Evolutionary conservation across 53 echinoderm and acorn worm genomes (phyloP).

Genomic region (Actinopyga echinites): DNA sequence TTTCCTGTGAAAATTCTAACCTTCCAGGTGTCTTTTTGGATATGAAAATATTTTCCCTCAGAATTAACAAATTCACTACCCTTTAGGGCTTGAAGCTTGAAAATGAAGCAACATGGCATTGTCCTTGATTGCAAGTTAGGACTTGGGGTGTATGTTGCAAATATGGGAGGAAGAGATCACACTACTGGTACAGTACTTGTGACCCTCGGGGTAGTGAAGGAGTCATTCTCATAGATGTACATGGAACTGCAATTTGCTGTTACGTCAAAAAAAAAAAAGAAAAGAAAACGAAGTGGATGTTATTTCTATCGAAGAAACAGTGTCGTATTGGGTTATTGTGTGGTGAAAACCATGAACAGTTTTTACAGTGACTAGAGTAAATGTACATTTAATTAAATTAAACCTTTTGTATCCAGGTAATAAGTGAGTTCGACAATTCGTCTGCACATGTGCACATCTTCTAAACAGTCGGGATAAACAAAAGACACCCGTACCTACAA

Average conservation of each 20-base stretch:
- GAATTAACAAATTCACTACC: slow-evolving; percentile 32
- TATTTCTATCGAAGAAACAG: too few relatives aligned
- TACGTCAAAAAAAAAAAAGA: too few relatives aligned
- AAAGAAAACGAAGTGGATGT: too few relatives aligned
- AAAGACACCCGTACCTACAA: too few relatives aligned
- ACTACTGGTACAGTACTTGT: not conserved
- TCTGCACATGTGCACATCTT: too few relatives aligned
- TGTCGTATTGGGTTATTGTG: too few relatives aligned
- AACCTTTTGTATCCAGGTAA: too few relatives aligned
- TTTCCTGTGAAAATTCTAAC: not conserved
- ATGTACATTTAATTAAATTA: too few relatives aligned
- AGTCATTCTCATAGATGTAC: not conserved
- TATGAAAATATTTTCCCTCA: slow-evolving; percentile 36
- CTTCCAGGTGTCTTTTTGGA: slow-evolving; percentile 14
- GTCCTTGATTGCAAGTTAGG: slow-evolving; percentile 22
- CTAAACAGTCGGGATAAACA: too few relatives aligned
- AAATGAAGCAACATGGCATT: slow-evolving; percentile 6
- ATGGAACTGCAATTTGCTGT: slow-evolving; percentile 7
- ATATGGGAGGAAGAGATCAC: not conserved
- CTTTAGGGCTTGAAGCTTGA: not conserved
- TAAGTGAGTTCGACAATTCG: too few relatives aligned
- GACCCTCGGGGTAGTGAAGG: not conserved
- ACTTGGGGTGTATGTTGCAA: slow-evolving; percentile 13
- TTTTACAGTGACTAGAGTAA: too few relatives aligned
- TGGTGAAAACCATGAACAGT: too few relatives aligned